Evolutionary conservation across 2,888 invertebrate genomes (phyloP).

Genomic region (Clostera curtula): DNA sequence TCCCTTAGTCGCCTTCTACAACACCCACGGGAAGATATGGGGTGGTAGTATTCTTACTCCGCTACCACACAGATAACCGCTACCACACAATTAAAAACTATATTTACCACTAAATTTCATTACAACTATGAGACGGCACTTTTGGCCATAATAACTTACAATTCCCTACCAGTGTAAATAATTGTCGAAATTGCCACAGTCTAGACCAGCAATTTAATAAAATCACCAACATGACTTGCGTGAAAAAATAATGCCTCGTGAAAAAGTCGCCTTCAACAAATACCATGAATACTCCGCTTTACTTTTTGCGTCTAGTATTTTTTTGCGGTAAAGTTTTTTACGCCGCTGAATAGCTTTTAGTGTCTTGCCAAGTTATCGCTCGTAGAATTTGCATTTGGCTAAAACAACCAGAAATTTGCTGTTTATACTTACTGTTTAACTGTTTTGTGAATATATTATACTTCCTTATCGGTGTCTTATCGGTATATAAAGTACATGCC

Average conservation of each 20-base stretch:
- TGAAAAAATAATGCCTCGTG: neutral
- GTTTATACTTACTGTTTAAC: neutral
- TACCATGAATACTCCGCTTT: neutral
- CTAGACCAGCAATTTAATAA: neutral
- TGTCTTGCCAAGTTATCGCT: slow-evolving; percentile 1
- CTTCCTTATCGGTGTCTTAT: slow-evolving; percentile 1
- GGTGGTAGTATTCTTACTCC: too few relatives aligned
- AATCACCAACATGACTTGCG: neutral
- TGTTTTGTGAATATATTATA: neutral
- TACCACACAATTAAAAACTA: too few relatives aligned
- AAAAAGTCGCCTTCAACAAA: neutral
- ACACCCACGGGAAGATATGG: too few relatives aligned
- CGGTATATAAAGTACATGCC: slow-evolving; percentile 9
- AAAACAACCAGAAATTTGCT: neutral
- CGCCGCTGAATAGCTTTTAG: slow-evolving; percentile 1
- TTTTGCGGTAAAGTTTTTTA: neutral
- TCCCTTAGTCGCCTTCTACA: too few relatives aligned
- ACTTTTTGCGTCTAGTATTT: neutral
- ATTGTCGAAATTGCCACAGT: too few relatives aligned
- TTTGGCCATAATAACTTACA: too few relatives aligned
- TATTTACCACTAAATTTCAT: too few relatives aligned
- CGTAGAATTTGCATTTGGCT: neutral
- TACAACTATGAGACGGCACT: too few relatives aligned
- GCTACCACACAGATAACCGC: too few relatives aligned
- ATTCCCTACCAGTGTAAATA: too few relatives aligned